Evolutionary conservation across 1,140 invertebrate genomes (phyloP), one percentile per base, ranked within the genome.

Genomic region (Goniozus legneri): DNA sequence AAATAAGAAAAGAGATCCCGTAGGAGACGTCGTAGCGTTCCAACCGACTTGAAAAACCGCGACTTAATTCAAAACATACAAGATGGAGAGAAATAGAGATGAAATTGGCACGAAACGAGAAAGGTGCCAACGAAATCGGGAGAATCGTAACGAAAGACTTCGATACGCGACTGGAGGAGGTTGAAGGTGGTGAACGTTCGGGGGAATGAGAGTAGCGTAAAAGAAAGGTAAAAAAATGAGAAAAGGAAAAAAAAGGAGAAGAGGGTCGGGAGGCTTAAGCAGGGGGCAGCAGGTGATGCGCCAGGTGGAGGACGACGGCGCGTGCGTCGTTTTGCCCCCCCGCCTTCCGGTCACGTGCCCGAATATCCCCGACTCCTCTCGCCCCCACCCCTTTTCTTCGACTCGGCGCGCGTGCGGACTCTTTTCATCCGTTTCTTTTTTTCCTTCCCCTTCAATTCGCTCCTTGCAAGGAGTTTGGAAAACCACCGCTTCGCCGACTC

Each of bases 261-360:
- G 50, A 55, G 56, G 50, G 50, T 19, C 56, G 54, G 54, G 55
- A 64, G 62, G 60, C 65, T 62, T 61, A 66, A 70, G 60, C 63
- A 68, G 62, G 68, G 68, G 69, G 70, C 67, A 73, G 73, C 73
- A 75, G 73, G 73, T 75, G 73, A 75, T 73, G 70, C 68, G 66
- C 71, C 73, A 75, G 73, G 73, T 75, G 71, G 68, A 73, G 64
- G 55, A 55, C 64, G 65, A 66, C 58, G 73, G 67, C 71, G 69
- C 73, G 73, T 75, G 73, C 68, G 71, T 64, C 56, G 55, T 60
- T 52, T 62, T 64, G 60, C 60, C 66, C 65, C n/a, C 65, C 61
- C 61, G 60, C 55, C 60, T 73, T 72, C 69, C 61, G 67, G 71
- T 73, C 69, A 71, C 70, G 70, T 72, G 73, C 65, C 65, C 43